Conservation (phyloP, 2,888 invertebrate genomes). For the Seladonia tumulorum region DNA sequence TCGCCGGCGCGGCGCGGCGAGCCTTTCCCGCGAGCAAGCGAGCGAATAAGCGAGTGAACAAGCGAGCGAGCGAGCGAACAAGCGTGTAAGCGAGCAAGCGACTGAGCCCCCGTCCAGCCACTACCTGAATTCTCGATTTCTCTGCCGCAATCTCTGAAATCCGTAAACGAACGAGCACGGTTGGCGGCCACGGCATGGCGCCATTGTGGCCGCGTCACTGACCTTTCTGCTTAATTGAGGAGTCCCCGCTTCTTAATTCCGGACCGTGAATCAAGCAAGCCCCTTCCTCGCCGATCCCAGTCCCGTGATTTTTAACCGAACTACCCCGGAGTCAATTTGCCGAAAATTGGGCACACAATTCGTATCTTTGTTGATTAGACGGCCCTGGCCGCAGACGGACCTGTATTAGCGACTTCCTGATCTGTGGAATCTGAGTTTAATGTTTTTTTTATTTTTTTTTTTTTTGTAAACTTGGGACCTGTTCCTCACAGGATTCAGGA, state of each 20-base stretch:
- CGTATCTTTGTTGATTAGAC: background rate
- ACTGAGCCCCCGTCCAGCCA: constrained; percentile 24
- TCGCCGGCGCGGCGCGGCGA: constrained; percentile 9
- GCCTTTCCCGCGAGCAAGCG: constrained; percentile 62
- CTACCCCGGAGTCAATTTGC: background rate
- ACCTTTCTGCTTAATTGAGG: constrained; percentile 9
- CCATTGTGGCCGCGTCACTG: constrained; percentile 48
- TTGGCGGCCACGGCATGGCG: constrained; percentile 43
- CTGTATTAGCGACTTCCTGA: background rate
- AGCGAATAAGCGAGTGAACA: constrained; percentile 35
- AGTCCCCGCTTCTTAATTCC: constrained; percentile 8
- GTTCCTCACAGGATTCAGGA: no score
- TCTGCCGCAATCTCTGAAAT: constrained; percentile 42
- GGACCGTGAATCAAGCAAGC: background rate
- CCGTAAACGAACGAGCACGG: constrained; percentile 25
- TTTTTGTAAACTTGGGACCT: no score
- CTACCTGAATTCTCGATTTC: constrained; percentile 69
- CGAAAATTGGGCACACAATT: background rate
- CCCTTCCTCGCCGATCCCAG: background rate
- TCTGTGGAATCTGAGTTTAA: background rate
- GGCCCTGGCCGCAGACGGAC: background rate
- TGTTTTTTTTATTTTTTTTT: background rate
- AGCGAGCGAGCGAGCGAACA: constrained; percentile 25
- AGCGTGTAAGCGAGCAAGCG: background rate
- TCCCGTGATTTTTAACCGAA: background rate